Conservation (phyloP, 1,140 invertebrate species). For the Drosophila oshimai region DNA sequence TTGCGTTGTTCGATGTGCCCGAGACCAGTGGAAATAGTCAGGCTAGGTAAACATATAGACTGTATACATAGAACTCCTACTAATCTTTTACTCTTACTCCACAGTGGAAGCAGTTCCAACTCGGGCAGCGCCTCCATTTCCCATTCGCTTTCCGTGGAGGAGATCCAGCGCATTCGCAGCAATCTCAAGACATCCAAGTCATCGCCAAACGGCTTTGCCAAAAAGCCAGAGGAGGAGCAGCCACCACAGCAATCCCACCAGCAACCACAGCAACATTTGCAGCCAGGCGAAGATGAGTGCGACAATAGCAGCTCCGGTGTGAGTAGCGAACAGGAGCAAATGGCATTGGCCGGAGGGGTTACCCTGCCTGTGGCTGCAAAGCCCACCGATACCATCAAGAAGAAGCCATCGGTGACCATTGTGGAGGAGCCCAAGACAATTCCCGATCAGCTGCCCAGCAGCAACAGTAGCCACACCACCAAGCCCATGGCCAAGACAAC, state of each 20-base stretch:
- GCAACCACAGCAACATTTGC: slow-evolving; percentile 29
- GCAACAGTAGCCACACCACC: slow-evolving; percentile 8
- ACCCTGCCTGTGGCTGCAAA: slow-evolving; percentile 53
- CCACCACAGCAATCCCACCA: slow-evolving; percentile 15
- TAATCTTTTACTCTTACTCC: neutral
- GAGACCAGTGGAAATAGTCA: slow-evolving; percentile 88
- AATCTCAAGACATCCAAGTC: slow-evolving; percentile 92
- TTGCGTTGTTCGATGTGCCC: slow-evolving; percentile 76
- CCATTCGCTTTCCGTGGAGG: slow-evolving; percentile 93
- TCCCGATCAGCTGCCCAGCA: slow-evolving; percentile 42
- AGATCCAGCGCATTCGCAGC: slow-evolving; percentile 92
- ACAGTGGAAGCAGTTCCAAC: slow-evolving; percentile 85
- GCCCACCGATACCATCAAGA: slow-evolving; percentile 79
- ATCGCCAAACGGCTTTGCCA: slow-evolving; percentile 90
- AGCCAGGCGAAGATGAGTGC: slow-evolving; percentile 87
- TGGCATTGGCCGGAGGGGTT: slow-evolving; percentile 48
- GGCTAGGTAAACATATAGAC: slow-evolving; percentile 83
- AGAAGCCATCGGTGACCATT: slow-evolving; percentile 77
- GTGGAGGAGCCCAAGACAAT: slow-evolving; percentile 76
- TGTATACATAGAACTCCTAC: rapidly evolving
- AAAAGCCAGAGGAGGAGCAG: slow-evolving; percentile 83
- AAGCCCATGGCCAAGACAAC: slow-evolving; percentile 61
- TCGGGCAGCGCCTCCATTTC: slow-evolving; percentile 87
- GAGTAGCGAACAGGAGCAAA: slow-evolving; percentile 91
- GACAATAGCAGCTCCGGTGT: slow-evolving; percentile 94